Percentiles rank a stretch among this genome's conserved stretches.
phyloP scores from a whole-genome alignment of 2,113 vertebrate species.

The Poeciliopsis turrubarensis region DNA sequence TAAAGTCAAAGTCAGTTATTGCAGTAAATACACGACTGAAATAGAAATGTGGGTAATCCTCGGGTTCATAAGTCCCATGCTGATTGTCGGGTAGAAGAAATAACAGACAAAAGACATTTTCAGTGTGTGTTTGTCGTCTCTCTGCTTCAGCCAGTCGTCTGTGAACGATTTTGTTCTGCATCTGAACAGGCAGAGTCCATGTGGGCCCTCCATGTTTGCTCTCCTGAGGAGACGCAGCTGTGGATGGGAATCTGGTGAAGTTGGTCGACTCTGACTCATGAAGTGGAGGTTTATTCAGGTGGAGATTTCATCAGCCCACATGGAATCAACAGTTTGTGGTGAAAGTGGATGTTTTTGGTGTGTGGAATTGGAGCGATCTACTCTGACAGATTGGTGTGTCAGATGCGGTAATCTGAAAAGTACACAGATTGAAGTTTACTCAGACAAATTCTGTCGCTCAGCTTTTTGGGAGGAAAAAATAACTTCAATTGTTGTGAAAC shows the following conservation, averaged over 20 bases:
- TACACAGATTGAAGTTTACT: constrained; percentile 42
- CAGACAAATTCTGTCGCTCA: constrained; percentile 4
- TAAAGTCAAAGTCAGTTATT: not conserved
- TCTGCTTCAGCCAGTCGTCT: constrained; percentile 40
- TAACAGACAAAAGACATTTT: constrained; percentile 44
- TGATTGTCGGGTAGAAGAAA: constrained; percentile 13
- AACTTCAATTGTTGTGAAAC: constrained; percentile 28
- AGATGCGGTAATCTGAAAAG: constrained; percentile 35
- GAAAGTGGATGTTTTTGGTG: constrained; percentile 38
- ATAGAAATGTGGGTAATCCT: not conserved
- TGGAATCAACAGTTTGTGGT: constrained; percentile 38
- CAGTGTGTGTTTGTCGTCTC: constrained; percentile 58
- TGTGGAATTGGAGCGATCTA: constrained; percentile 40
- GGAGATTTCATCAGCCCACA: constrained; percentile 31
- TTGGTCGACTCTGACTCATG: constrained; percentile 49
- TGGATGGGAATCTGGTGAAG: constrained; percentile 28
- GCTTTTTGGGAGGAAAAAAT: constrained; percentile 31
- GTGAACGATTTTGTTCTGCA: constrained; percentile 32
- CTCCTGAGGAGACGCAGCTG: constrained; percentile 28
- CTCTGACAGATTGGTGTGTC: constrained; percentile 48
- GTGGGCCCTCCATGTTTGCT: constrained; percentile 26
- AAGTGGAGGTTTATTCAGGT: constrained; percentile 43
- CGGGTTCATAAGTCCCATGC: not conserved
- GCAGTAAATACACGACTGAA: not conserved
- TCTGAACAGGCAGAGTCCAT: constrained; percentile 47